Base-by-base conservation (phyloP, 2,113 vertebrate species). In the Bos indicus region DNA sequence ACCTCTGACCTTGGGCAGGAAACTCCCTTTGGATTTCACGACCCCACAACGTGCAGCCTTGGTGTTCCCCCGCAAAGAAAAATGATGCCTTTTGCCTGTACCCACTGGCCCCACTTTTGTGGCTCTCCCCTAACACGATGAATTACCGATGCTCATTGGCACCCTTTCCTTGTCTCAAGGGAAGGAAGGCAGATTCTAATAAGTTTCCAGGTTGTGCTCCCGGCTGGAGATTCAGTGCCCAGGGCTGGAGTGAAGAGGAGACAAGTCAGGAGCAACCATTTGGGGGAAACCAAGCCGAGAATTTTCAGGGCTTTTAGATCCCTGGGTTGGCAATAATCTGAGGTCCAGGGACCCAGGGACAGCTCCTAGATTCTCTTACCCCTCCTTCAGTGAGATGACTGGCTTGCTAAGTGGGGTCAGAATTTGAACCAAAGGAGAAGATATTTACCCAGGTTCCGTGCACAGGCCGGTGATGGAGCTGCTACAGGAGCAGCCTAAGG, bases 1-100 rank as follows among this genome's bases (percentile, higher is more conserved):
- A 99, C 99, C 99, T 98, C 98, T 99, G 99, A 99, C 99, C 98
- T 95, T 51, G 94, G 74, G 60, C 92, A 94, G 92, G 86, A 64
- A 64, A 64, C 60, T 64, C 60, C 60, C 60, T 64, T 64, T 33
- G 60, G 60, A 64, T 64, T 64, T 64, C 60, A 33, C 0, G 5
- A 40, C 56, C 30, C 26, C 56, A 80, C 36, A 48, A 64, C 3
- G 0, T 60, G 25, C 25, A 59, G 46, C 23, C 12, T 94, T 26
- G 8, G 7, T 21, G n/a, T 33, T 26, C 52, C 19, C 26, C 30
- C 23, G 26, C 30, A 92, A 89, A 62, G 51, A 40, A 91, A 97
- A 93, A 46, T 2, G 9, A 59, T 87, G 25, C 30, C 33, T 82
- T 96, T 78, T 64, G 90, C 52, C 16, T 7, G 0, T 83, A 54